These are phyloP conservation scores for Tiliacea citrago DNA, from an alignment of 2,888 invertebrate genomes.

Conservation along the genomic window DNA sequence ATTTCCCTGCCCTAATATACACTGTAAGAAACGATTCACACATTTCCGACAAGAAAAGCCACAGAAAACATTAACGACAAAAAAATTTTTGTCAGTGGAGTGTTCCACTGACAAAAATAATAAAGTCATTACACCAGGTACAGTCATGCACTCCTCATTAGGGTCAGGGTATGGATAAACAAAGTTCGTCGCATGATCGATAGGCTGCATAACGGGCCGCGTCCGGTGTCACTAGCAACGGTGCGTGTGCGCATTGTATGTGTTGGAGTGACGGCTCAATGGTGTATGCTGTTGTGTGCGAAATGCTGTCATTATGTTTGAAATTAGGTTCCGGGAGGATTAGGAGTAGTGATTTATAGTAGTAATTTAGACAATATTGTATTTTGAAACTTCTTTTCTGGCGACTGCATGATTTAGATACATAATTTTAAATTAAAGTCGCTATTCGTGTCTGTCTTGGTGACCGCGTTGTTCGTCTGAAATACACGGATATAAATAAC, in stretches of 20 bases:
- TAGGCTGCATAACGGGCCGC: conserved; percentile 77
- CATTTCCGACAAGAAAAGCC: no score
- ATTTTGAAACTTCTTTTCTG: neutral
- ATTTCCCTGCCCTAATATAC: no score
- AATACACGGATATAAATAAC: neutral
- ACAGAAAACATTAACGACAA: no score
- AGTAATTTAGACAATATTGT: conserved; percentile 7
- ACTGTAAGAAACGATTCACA: no score
- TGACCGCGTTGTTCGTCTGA: neutral
- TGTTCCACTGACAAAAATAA: conserved; percentile 38
- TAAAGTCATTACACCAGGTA: conserved; percentile 39
- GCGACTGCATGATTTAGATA: neutral
- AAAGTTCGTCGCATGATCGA: conserved; percentile 75
- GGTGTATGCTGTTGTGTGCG: conserved; percentile 35
- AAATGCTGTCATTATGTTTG: conserved; percentile 38
- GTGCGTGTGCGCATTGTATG: conserved; percentile 60
- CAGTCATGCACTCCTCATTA: conserved; percentile 70
- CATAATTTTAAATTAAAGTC: neutral
- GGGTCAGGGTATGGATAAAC: conserved; percentile 72
- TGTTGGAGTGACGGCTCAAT: conserved; percentile 58
- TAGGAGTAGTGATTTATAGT: conserved; percentile 20
- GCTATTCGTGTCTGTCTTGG: neutral
- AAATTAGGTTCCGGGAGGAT: conserved; percentile 22
- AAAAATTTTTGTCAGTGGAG: no score
- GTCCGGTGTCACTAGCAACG: conserved; percentile 72